These are phyloP conservation scores for Tubiluchus corallicola DNA, from an alignment of 2,888 invertebrate genomes.

Conservation along the genomic window DNA sequence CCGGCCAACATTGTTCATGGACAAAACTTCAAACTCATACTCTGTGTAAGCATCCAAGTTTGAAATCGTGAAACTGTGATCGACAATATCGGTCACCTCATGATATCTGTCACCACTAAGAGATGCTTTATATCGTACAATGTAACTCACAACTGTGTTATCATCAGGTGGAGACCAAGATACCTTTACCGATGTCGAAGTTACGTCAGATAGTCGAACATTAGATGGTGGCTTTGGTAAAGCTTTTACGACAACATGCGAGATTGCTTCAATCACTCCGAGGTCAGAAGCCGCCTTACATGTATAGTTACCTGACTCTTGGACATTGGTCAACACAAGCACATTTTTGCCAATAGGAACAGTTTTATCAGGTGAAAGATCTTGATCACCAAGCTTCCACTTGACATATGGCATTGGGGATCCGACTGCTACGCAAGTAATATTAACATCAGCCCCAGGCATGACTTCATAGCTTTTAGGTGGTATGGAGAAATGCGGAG, in stretches of 20 bases:
- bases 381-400: constrained; percentile 27
- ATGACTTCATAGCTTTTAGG: constrained; percentile 76
- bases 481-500: constrained; percentile 83
- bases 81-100: constrained; percentile 78
- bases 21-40: constrained; percentile 88
- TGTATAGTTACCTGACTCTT: constrained; percentile 86
- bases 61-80: constrained; percentile 55
- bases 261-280: constrained; percentile 68
- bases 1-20: constrained; percentile 80
- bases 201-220: constrained; percentile 76
- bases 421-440: constrained; percentile 91
- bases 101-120: constrained; percentile 36
- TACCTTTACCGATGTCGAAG: constrained; percentile 74
- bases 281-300: constrained; percentile 87
- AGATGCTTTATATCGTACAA: constrained; percentile 83
- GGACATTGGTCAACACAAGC: constrained; percentile 61
- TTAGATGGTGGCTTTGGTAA: constrained; percentile 75
- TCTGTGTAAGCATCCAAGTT: constrained; percentile 80
- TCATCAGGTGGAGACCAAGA: constrained; percentile 58
- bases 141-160: constrained; percentile 73
- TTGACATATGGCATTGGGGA: constrained; percentile 96
- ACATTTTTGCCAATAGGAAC: constrained; percentile 49
- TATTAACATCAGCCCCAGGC: constrained; percentile 69
- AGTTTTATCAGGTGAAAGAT: constrained; percentile 11
- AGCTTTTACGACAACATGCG: constrained; percentile 85